phyloP scores from a whole-genome alignment of 2,797 vertebrate species.

The Cyprinodon diabolis region DNA sequence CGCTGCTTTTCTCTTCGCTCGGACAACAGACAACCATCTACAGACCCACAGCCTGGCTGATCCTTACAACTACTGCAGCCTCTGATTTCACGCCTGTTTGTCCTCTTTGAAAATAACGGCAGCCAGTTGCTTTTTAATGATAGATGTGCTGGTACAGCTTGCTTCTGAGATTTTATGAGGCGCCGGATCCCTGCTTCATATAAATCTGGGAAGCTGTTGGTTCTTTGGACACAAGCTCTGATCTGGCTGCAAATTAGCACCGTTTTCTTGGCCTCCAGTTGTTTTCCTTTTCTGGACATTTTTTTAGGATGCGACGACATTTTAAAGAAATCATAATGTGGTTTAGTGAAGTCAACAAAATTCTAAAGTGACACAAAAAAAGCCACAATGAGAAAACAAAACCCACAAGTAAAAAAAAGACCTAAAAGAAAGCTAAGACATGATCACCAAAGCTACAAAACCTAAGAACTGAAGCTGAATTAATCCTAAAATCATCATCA shows the following conservation, averaged over 20 bases:
- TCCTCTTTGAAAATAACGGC: not conserved
- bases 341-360: no score
- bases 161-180: slow-evolving; percentile 9
- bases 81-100: no score
- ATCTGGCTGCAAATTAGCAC: slow-evolving; percentile 14
- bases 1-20: slow-evolving; percentile 20
- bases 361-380: no score
- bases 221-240: slow-evolving; percentile 28
- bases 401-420: no score
- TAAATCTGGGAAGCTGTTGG: slow-evolving; percentile 21
- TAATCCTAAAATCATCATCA: no score
- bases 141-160: not conserved
- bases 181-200: slow-evolving; percentile 10
- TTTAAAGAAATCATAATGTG: not conserved
- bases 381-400: no score
- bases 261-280: slow-evolving; percentile 5
- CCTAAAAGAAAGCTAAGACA: no score
- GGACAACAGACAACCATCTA: slow-evolving; percentile 12
- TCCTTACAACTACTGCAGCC: not conserved
- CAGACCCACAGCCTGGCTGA: slow-evolving; percentile 30
- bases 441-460: no score
- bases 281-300: slow-evolving; percentile 15
- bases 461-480: no score
- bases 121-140: not conserved
- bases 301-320: slow-evolving; percentile 12